Conservation (phyloP, 2,113 vertebrate genomes). For the Orthonyx spaldingii region DNA sequence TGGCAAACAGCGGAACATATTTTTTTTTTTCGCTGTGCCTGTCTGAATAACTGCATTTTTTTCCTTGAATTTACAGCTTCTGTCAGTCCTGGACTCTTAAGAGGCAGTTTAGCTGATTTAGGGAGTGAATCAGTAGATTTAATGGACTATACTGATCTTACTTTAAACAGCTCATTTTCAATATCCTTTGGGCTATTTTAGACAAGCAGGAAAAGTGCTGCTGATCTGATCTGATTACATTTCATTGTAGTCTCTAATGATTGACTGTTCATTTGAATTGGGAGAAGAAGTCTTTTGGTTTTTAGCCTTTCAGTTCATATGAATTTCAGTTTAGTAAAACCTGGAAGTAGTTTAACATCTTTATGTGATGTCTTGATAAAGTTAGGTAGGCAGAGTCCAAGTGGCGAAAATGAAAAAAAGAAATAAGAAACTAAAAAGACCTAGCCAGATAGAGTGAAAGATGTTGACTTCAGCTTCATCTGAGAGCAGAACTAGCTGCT, state of each 20-base stretch:
- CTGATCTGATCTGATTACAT: slow-evolving; percentile 39
- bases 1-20: not conserved
- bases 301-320: not conserved
- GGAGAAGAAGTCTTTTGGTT: not conserved
- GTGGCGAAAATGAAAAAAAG: not conserved
- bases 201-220: not conserved
- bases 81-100: slow-evolving; percentile 24
- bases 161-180: slow-evolving; percentile 45
- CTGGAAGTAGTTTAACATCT: not conserved
- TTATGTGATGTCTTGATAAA: not conserved
- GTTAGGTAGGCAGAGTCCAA: not conserved
- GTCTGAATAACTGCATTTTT: not conserved
- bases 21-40: not conserved
- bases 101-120: slow-evolving; percentile 55
- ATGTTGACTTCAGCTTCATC: not conserved
- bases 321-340: not conserved
- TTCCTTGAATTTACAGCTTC: slow-evolving; percentile 23
- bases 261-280: not conserved
- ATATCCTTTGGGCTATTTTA: slow-evolving; percentile 32
- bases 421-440: not conserved
- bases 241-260: not conserved
- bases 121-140: slow-evolving; percentile 33
- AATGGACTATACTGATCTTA: slow-evolving; percentile 41
- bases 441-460: not conserved
- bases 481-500: not conserved